These are phyloP conservation scores for Melangyna quadrimaculata DNA, from an alignment of 2,888 invertebrate species.

Conservation along the genomic window DNA sequence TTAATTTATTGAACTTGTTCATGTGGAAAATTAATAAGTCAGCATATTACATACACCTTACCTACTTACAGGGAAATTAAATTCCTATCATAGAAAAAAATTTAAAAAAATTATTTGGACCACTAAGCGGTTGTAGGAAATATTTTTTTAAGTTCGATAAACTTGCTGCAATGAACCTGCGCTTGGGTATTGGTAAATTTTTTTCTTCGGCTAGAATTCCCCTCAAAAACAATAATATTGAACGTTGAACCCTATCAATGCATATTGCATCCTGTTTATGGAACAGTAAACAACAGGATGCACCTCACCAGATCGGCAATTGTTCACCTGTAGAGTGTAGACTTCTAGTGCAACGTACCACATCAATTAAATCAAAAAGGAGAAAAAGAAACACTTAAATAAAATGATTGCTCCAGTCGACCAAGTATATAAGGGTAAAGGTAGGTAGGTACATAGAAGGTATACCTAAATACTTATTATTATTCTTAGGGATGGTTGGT, in stretches of 20 bases:
- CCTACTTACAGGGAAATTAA: background rate
- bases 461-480: too few species aligned
- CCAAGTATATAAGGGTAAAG: background rate
- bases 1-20: slow-evolving; percentile 50
- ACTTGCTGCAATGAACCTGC: slow-evolving; percentile 48
- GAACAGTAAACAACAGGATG: slow-evolving; percentile 66
- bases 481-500: slow-evolving; percentile 1
- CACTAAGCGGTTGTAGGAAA: background rate
- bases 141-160: slow-evolving; percentile 21
- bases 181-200: too few species aligned
- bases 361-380: slow-evolving; percentile 37
- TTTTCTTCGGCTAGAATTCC: background rate
- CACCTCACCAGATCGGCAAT: slow-evolving; percentile 41
- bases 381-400: background rate
- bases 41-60: too few species aligned
- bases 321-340: slow-evolving; percentile 27
- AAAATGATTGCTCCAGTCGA: background rate
- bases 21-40: slow-evolving; percentile 64
- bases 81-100: slow-evolving; percentile 24
- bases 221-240: slow-evolving; percentile 15
- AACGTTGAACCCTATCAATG: slow-evolving; percentile 31
- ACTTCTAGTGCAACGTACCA: slow-evolving; percentile 7
- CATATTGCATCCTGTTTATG: slow-evolving; percentile 66
- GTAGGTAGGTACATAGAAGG: background rate
- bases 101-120: too few species aligned